Evolutionary conservation across 2,888 invertebrate species (phyloP).

Genomic region (Phasia obesa): DNA sequence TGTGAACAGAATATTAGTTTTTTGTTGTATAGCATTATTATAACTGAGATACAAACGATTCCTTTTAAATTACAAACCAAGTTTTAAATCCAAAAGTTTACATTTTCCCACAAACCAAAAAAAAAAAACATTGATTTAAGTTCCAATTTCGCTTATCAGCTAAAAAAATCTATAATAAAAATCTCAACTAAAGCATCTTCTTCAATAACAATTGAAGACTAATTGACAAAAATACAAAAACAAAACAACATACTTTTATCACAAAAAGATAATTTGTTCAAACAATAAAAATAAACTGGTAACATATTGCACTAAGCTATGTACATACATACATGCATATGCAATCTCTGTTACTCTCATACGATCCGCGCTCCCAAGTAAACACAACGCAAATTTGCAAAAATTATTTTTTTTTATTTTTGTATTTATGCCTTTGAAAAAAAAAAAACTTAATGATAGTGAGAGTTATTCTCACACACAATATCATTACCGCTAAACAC

Average conservation of each 20-base stretch:
- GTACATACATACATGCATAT: no score
- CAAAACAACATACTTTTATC: constrained; percentile 28
- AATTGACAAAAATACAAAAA: constrained; percentile 45
- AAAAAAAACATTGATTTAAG: neutral
- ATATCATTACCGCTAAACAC: constrained; percentile 30
- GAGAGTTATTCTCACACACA: constrained; percentile 69
- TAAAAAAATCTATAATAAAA: constrained; percentile 34
- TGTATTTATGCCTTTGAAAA: constrained; percentile 14
- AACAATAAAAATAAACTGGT: constrained; percentile 60
- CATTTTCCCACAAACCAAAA: constrained; percentile 29
- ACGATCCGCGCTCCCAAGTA: neutral
- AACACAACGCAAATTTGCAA: neutral
- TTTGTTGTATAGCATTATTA: no score
- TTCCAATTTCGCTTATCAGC: constrained; percentile 34
- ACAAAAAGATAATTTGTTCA: constrained; percentile 31
- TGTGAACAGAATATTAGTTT: no score
- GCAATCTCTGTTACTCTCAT: neutral
- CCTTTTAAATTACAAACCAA: neutral
- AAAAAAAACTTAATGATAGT: constrained; percentile 60
- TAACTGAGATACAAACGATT: no score
- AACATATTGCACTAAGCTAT: constrained; percentile 10
- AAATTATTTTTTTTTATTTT: constrained; percentile 12
- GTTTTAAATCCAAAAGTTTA: neutral
- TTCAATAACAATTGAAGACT: constrained; percentile 57
- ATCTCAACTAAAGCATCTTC: constrained; percentile 37